Evolutionary conservation across 2,113 vertebrate species (phyloP), one percentile per base, ranked within the genome.

Genomic region (Protobothrops mucrosquamatus): DNA sequence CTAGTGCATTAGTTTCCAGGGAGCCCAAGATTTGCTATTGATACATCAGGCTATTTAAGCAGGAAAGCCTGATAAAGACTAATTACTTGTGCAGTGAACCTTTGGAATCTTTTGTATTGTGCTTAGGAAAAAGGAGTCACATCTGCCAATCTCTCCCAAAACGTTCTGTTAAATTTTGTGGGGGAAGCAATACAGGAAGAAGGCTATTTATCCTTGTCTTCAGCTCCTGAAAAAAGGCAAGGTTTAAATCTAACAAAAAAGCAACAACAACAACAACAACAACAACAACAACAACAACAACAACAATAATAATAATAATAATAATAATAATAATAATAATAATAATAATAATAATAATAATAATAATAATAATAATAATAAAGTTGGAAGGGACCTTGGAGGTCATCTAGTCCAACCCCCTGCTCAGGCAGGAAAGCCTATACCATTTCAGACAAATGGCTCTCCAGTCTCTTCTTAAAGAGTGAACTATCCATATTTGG

Each of bases 1-100:
- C 94, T 57, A n/a, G 93, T 96, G 91, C 94, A 81, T 96, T 91
- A 92, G 96, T 97, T 95, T 97, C 96, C 96, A 55, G 94, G 97
- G 95, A 97, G 92, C 94, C 94, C 88, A 10, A 89, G 95, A 93
- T 91, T 90, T 94, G 92, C 89, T 97, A 93, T 96, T 95, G 96
- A 97, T 95, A 96, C 91, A 96, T 96, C 93, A 20, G 94, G 86
- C 87, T 91, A 89, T 56, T 95, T 91, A 93, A 94, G 94, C 89
- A 87, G 90, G 34, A 94, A 81, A 85, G 57, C 93, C 94, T 95
- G 96, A 96, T 93, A 96, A 96, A 95, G 94, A 94, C 94, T 93
- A 97, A 95, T 94, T 85, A 94, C 92, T 34, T 91, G 91, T 85
- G 90, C 74, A 51, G 85, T 74, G 91, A 89, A 92, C 91, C 46